phyloP scores from a whole-genome alignment of 2,113 vertebrate species.

The Hippolais icterina region DNA sequence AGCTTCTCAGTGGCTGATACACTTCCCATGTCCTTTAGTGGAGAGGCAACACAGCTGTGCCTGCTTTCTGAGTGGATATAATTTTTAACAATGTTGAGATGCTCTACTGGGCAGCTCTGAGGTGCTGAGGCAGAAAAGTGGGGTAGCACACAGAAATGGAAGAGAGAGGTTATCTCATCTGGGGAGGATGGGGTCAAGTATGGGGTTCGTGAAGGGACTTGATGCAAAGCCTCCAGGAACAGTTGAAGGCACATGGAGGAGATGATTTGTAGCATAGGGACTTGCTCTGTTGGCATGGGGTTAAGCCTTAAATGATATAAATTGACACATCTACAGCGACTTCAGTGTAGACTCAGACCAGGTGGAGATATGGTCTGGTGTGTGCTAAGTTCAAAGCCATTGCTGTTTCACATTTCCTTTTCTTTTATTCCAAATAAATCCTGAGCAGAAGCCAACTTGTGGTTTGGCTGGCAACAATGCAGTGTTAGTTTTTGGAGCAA shows the following conservation, averaged over 20 bases:
- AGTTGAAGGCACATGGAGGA: background rate
- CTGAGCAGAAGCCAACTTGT: background rate
- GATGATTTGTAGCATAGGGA: background rate
- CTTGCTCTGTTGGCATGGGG: background rate
- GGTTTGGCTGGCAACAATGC: background rate
- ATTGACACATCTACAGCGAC: background rate
- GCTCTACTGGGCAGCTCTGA: background rate
- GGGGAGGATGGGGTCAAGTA: background rate
- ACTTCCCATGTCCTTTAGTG: background rate
- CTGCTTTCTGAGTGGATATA: background rate
- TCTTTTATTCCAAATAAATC: background rate
- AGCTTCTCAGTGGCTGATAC: background rate
- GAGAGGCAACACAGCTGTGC: background rate
- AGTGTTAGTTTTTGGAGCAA: background rate
- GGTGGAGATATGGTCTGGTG: background rate
- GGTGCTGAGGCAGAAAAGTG: background rate
- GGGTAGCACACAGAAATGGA: background rate
- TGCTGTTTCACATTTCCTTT: background rate
- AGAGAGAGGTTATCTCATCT: background rate
- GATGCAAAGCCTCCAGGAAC: background rate
- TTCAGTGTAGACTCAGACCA: background rate
- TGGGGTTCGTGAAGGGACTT: fast-evolving
- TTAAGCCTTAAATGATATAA: background rate
- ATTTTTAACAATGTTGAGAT: background rate
- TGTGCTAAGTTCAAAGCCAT: background rate